A percentile compares a stretch with the other conserved stretches of the same genome.
phyloP scores from a whole-genome alignment of 2,888 invertebrate species.

The Timandra comae region DNA sequence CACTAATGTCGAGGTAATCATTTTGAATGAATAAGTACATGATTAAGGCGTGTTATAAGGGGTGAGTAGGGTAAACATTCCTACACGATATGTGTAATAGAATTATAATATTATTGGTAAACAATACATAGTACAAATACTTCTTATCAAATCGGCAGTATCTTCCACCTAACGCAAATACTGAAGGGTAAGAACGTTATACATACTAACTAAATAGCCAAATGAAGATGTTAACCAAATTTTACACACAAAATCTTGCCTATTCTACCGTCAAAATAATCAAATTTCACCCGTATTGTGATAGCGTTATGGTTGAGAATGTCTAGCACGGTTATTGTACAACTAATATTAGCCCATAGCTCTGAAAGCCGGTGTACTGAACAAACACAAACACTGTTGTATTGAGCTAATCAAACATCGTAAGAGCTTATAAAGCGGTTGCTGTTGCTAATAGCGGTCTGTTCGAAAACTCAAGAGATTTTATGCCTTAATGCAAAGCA shows the following conservation, averaged over 20 bases:
- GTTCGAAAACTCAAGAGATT: slow-evolving; percentile 6
- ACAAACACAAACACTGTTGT: slow-evolving; percentile 41
- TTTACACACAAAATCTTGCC: slow-evolving; percentile 9
- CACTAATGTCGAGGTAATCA: too few species aligned
- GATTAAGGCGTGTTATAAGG: too few species aligned
- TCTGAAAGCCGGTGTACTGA: slow-evolving; percentile 28
- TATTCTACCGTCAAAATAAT: slow-evolving; percentile 1
- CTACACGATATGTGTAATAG: too few species aligned
- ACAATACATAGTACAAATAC: too few species aligned
- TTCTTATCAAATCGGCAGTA: too few species aligned
- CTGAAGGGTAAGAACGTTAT: not conserved
- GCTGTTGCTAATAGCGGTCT: slow-evolving; percentile 5
- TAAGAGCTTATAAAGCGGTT: slow-evolving; percentile 35
- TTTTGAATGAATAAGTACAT: too few species aligned
- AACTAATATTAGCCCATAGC: slow-evolving; percentile 33
- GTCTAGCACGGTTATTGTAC: slow-evolving; percentile 21
- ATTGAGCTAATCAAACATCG: slow-evolving; percentile 46
- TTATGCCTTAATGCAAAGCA: slow-evolving; percentile 5
- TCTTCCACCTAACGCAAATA: not conserved
- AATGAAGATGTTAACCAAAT: slow-evolving; percentile 16
- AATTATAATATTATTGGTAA: too few species aligned
- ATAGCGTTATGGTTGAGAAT: slow-evolving; percentile 10
- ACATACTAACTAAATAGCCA: slow-evolving; percentile 7
- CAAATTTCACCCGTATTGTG: slow-evolving; percentile 8
- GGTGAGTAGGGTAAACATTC: too few species aligned